Base-by-base conservation (phyloP, 2,113 vertebrate species). In the Todiramphus saurophagus region DNA sequence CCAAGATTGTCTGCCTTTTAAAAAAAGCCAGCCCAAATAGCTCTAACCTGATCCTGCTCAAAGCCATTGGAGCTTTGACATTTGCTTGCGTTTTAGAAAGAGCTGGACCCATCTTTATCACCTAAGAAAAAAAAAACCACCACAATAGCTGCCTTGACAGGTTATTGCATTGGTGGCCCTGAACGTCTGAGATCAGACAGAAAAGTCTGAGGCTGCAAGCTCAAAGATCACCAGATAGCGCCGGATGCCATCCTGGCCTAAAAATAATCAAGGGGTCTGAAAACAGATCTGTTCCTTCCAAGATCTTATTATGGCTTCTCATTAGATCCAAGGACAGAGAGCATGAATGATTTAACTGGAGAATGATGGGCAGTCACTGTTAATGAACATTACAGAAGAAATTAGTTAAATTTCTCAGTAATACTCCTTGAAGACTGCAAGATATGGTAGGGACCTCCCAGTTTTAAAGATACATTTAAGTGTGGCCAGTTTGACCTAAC, bases 341-440 rank as follows among this genome's bases (percentile, higher is more conserved):
- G 20, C 73, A 91, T 89, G 91, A 95, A 94, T 95, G 62, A 96
- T 96, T 96, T 89, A 95, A 93, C 27, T 58, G 66, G 24, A 89
- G 77, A 91, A 76, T 17, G 48, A 95, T 37, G 39, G 87, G n/a
- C 66, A 91, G 64, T 35, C 73, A 37, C 33, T 79, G 66, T 20
- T 95, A 89, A 95, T 58, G 77, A 95, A 66, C 33, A 28, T 11
- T 16, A 59, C 31, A 43, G 37, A 72, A 82, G 14, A 85, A 87
- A 50, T 46, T 3, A 64, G 53, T 35, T 50, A 1, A 8, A 31
- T 51, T 91, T 75, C 72, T 77, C 85, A 79, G 3, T 0, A 0
- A 78, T 30, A 68, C 35, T 56, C 35, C 53, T 51, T 70, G 19
- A 39, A 74, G 16, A 67, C 17, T 83, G 23, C 10, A 83, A 44